Percentiles rank a stretch among this genome's conserved stretches.
These are phyloP conservation scores for Calameuta idolon DNA, from an alignment of 2,888 invertebrate genomes.

Conservation along the genomic window DNA sequence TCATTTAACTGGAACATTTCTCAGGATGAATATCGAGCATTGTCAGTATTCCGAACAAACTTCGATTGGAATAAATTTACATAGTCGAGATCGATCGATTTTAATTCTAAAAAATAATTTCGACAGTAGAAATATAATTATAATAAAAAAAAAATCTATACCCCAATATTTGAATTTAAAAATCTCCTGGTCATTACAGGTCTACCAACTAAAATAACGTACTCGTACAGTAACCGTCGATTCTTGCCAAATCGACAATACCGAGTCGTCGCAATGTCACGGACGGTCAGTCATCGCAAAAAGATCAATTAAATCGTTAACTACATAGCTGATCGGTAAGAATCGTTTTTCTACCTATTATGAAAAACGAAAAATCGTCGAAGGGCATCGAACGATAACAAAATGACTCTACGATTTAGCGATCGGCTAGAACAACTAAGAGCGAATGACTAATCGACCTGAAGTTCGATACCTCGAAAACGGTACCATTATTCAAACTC, in stretches of 20 bases:
- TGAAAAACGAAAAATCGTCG: neutral
- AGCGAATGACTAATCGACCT: neutral
- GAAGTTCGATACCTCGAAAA: neutral
- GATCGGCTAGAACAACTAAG: no score
- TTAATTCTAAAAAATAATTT: neutral
- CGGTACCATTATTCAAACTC: neutral
- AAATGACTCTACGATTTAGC: no score
- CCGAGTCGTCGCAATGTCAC: neutral
- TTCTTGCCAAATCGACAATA: neutral
- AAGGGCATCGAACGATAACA: neutral
- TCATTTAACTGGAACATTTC: neutral
- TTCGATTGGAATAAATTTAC: neutral
- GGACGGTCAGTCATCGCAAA: neutral
- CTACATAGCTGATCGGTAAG: neutral
- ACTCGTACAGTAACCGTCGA: neutral
- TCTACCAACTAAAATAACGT: neutral
- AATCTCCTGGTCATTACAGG: neutral
- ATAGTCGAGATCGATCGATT: neutral
- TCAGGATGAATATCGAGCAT: neutral
- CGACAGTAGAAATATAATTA: neutral
- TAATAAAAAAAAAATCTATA: neutral
- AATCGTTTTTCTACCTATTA: neutral
- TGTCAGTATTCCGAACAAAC: neutral
- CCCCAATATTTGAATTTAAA: neutral
- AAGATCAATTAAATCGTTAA: neutral